Base-by-base conservation (phyloP, 2,113 vertebrate genomes). In the Hypomesus transpacificus region DNA sequence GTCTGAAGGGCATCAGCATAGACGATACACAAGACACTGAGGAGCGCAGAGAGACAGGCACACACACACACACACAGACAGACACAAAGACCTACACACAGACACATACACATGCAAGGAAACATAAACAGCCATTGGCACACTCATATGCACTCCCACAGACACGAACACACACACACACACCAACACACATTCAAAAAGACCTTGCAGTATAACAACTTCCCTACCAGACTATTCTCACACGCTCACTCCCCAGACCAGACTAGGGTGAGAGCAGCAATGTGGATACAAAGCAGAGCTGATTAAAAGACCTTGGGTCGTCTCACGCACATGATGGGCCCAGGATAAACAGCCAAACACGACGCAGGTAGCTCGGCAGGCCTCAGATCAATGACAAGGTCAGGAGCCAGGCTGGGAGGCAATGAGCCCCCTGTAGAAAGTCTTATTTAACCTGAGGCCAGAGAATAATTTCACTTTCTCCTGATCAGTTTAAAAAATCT, bases 381-480 rank as follows among this genome's bases (percentile, higher is more conserved):
- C 39, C 39, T 8, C 7, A 84, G 87, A 89, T 91, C 89, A 85
- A 89, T 89, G 86, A 84, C 90, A 91, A 89, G 89, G 90, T 90
- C 90, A 89, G 83, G 82, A 88, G 82, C 80, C 78, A 87, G 82
- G 68, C 73, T 57, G 74, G 59, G 64, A 82, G 84, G 68, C 84
- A 78, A 77, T 56, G 87, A 74, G 87, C 84, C 84, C 92, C 88
- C 86, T 85, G 82, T 79, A 87, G 88, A 90, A 91, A 91, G 89
- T 90, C 84, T 86, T 88, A 92, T 92, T 92, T 92, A 88, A 92
- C 92, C 92, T 80, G 85, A 90, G 92, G 92, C 91, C 73, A 92
- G 88, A 91, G 91, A 93, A 93, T 91, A 91, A 92, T 92, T 92
- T 92, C 86, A 90, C 91, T 91, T 90, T 91, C 91, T 89, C 86